Evolutionary conservation across 2,888 invertebrate species (phyloP).

Genomic region (Didymodactylos carnosus): DNA sequence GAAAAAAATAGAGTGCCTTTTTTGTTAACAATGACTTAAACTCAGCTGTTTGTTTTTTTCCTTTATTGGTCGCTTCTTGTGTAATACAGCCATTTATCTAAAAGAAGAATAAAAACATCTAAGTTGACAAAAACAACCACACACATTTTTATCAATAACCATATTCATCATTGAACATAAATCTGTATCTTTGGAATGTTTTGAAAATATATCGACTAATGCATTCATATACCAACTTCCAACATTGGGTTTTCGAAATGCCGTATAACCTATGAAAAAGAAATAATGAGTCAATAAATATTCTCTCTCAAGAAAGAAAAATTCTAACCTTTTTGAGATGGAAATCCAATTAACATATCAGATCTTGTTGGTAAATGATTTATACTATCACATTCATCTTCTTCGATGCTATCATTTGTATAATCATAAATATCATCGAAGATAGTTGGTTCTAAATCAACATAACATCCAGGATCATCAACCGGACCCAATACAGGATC

Average conservation of each 20-base stretch:
- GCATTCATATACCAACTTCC: conserved; percentile 15
- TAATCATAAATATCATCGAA: too few species aligned
- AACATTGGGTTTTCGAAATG: conserved; percentile 13
- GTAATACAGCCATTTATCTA: conserved; percentile 4
- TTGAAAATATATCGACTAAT: conserved; percentile 5
- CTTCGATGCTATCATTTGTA: too few species aligned
- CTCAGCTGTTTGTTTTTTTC: conserved; percentile 14
- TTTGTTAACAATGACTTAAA: conserved; percentile 11
- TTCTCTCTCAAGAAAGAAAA: too few species aligned
- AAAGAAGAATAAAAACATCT: too few species aligned
- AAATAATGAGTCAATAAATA: too few species aligned
- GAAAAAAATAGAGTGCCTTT: conserved; percentile 12
- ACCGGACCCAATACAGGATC: conserved; percentile 6
- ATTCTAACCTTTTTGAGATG: conserved; percentile 3
- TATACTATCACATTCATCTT: neutral
- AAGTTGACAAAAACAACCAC: too few species aligned
- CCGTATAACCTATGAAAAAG: conserved; percentile 6
- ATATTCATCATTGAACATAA: conserved; percentile 14
- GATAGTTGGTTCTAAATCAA: neutral
- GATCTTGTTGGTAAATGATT: conserved; percentile 10
- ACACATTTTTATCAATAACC: too few species aligned
- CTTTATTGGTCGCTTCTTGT: conserved; percentile 11
- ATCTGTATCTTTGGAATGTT: conserved; percentile 12
- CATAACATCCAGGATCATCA: conserved; percentile 8
- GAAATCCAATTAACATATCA: conserved; percentile 14